Evolutionary conservation across 2,113 vertebrate species (phyloP).

Genomic region (Butastur rufipennis): DNA sequence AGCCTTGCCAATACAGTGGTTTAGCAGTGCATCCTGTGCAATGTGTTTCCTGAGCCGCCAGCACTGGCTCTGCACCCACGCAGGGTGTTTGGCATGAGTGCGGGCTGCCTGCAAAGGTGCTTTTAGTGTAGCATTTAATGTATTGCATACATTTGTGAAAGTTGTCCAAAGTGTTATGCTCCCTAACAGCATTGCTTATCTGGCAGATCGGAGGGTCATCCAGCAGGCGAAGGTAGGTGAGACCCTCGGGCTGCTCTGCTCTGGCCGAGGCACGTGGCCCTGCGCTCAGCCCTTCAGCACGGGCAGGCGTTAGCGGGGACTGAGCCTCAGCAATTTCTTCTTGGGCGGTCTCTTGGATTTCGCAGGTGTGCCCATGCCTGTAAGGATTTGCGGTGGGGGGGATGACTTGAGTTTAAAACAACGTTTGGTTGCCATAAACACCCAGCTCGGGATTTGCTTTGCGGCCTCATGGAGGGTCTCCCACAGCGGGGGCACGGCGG

Average conservation of each 20-base stretch:
- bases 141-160: neutral
- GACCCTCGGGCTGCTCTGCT: accelerated
- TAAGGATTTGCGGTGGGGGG: neutral
- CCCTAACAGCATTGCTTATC: neutral
- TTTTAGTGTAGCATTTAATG: accelerated
- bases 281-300: accelerated
- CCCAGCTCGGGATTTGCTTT: neutral
- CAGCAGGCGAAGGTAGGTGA: neutral
- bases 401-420: neutral
- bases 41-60: neutral
- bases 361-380: neutral
- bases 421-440: neutral
- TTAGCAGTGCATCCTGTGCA: neutral
- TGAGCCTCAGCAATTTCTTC: neutral
- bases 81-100: accelerated
- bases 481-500: neutral
- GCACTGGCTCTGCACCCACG: neutral
- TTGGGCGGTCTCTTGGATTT: neutral
- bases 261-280: accelerated
- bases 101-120: neutral
- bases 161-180: neutral
- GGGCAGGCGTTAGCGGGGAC: accelerated
- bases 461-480: neutral
- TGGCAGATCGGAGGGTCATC: neutral
- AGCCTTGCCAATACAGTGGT: neutral